Percentiles rank a stretch among this genome's conserved stretches.
phyloP scores from a whole-genome alignment of 2,888 invertebrate genomes.

The Ophonus ardosiacus region DNA sequence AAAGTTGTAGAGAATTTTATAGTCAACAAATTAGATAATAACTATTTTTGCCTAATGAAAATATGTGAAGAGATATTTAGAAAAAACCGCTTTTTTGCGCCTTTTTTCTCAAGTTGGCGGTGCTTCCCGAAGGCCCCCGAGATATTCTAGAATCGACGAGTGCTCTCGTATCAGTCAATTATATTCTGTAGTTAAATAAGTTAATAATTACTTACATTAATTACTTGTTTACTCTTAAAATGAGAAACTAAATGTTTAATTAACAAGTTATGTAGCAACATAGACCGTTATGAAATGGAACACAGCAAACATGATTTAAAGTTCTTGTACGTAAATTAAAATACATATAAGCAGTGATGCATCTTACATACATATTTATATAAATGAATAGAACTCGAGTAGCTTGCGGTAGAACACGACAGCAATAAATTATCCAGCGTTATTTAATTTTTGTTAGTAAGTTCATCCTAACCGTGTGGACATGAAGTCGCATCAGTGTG shows the following conservation, averaged over 20 bases:
- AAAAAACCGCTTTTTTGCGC: too few relatives aligned
- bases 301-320: background rate
- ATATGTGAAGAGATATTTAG: too few relatives aligned
- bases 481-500: background rate
- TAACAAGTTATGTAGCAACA: background rate
- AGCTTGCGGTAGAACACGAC: background rate
- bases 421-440: conserved; percentile 2
- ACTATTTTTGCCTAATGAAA: too few relatives aligned
- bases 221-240: too few relatives aligned
- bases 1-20: too few relatives aligned
- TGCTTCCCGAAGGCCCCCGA: too few relatives aligned
- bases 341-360: background rate
- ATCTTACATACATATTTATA: conserved; percentile 1
- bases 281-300: background rate
- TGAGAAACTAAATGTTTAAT: background rate
- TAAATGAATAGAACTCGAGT: background rate
- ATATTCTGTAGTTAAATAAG: too few relatives aligned
- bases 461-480: conserved; percentile 1
- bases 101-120: too few relatives aligned
- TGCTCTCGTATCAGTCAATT: too few relatives aligned
- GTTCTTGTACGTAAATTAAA: background rate
- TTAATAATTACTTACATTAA: too few relatives aligned
- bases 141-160: too few relatives aligned
- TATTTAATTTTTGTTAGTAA: conserved; percentile 18
- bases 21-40: too few relatives aligned